Conservation (phyloP, 2,888 invertebrate species). For the Charanyca ferruginea region DNA sequence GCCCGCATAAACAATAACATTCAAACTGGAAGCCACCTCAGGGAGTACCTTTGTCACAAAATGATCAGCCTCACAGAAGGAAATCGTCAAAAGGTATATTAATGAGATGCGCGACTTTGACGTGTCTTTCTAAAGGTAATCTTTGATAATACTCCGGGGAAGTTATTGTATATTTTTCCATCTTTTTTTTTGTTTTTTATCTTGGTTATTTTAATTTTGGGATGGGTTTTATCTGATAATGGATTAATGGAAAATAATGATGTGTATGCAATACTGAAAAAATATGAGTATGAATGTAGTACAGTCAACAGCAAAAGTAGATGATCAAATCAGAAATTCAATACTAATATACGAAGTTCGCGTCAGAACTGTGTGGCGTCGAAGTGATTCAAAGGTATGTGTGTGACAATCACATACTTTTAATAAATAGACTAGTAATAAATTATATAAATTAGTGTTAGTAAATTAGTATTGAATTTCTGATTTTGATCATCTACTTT, state of each 20-base stretch:
- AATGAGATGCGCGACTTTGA: conserved; percentile 82
- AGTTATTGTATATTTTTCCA: conserved; percentile 53
- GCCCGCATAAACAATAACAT: conserved; percentile 86
- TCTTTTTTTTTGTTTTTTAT: too few species aligned
- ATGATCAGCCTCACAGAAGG: conserved; percentile 79
- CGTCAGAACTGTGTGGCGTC: too few species aligned
- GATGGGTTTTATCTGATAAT: conserved; percentile 22
- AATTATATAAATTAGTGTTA: too few species aligned
- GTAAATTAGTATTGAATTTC: too few species aligned
- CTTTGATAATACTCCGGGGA: conserved; percentile 65
- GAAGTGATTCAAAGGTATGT: too few species aligned
- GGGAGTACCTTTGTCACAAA: conserved; percentile 83
- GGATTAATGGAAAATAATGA: conserved; percentile 1
- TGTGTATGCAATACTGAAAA: not conserved
- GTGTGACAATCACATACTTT: too few species aligned
- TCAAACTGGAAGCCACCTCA: conserved; percentile 80
- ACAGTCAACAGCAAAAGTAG: too few species aligned
- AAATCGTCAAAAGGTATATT: conserved; percentile 78
- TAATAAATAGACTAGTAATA: too few species aligned
- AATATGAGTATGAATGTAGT: too few species aligned
- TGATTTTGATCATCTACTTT: too few species aligned
- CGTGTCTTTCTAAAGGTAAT: conserved; percentile 69
- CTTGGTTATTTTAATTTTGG: not conserved
- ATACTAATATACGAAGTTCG: too few species aligned
- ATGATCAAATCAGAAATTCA: too few species aligned